These are phyloP conservation scores for Lagocephalus sceleratus DNA, from an alignment of 2,797 vertebrate genomes.

Conservation along the genomic window DNA sequence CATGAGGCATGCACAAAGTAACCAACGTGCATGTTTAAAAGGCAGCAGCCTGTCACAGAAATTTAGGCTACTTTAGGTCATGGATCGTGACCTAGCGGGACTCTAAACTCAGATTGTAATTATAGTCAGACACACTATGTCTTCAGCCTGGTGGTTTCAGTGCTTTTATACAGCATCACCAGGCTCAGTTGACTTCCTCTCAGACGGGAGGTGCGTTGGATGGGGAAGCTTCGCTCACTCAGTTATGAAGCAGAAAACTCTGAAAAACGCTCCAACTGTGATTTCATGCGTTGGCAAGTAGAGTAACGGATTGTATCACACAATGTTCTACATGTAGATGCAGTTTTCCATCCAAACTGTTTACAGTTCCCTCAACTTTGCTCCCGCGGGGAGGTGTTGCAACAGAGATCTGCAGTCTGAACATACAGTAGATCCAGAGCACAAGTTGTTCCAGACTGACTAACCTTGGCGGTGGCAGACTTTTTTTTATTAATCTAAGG, in stretches of 20 bases:
- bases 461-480: slow-evolving; percentile 50
- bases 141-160: slow-evolving; percentile 41
- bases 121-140: slow-evolving; percentile 55
- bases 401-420: slow-evolving; percentile 29
- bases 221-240: neutral
- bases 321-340: slow-evolving; percentile 20
- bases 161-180: slow-evolving; percentile 40
- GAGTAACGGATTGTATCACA: slow-evolving; percentile 14
- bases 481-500: slow-evolving; percentile 46
- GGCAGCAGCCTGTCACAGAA: slow-evolving; percentile 12
- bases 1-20: neutral
- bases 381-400: neutral
- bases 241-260: slow-evolving; percentile 11
- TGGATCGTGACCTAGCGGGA: slow-evolving; percentile 27
- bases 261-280: slow-evolving; percentile 13
- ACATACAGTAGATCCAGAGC: slow-evolving; percentile 41
- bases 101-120: slow-evolving; percentile 49
- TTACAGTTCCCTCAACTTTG: slow-evolving; percentile 8
- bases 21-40: neutral
- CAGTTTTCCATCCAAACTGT: slow-evolving; percentile 28
- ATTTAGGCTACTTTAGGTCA: slow-evolving; percentile 52
- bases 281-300: slow-evolving; percentile 16
- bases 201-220: slow-evolving; percentile 15
- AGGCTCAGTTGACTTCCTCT: slow-evolving; percentile 28
- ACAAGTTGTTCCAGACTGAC: slow-evolving; percentile 54